Conservation (phyloP, 2,113 vertebrate genomes). For the Struthio camelus region DNA sequence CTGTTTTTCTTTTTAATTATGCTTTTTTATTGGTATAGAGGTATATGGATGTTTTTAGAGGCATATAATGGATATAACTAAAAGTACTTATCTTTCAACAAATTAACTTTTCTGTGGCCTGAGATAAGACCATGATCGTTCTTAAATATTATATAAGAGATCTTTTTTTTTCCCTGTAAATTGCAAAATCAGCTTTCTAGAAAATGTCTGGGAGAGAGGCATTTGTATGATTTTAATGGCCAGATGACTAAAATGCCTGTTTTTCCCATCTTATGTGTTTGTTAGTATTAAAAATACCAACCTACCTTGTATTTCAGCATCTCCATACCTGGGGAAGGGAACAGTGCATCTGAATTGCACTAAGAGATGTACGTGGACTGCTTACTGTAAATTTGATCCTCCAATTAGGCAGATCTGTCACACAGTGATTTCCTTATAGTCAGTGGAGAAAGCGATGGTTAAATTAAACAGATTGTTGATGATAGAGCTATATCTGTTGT, state of each 20-base stretch:
- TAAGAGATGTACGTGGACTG: background rate
- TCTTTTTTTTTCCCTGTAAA: background rate
- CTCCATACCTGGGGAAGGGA: fast-evolving
- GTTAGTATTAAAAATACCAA: background rate
- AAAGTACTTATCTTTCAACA: background rate
- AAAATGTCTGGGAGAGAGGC: background rate
- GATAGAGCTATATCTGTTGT: background rate
- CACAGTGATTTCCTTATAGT: background rate
- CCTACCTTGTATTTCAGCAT: background rate
- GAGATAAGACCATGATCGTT: background rate
- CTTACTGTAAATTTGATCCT: background rate
- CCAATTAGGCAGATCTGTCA: background rate
- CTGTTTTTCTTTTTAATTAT: background rate
- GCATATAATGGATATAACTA: background rate
- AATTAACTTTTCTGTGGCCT: background rate
- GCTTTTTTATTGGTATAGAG: background rate
- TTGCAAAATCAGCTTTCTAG: background rate
- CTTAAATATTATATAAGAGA: background rate
- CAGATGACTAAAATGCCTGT: background rate
- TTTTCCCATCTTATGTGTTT: background rate
- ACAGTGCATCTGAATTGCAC: background rate
- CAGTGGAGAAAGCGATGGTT: background rate
- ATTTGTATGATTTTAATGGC: background rate
- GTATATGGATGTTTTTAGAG: background rate
- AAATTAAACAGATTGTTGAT: background rate